These are phyloP conservation scores for Pontoporia blainvillei DNA, from an alignment of 2,113 vertebrate genomes.

Conservation along the genomic window DNA sequence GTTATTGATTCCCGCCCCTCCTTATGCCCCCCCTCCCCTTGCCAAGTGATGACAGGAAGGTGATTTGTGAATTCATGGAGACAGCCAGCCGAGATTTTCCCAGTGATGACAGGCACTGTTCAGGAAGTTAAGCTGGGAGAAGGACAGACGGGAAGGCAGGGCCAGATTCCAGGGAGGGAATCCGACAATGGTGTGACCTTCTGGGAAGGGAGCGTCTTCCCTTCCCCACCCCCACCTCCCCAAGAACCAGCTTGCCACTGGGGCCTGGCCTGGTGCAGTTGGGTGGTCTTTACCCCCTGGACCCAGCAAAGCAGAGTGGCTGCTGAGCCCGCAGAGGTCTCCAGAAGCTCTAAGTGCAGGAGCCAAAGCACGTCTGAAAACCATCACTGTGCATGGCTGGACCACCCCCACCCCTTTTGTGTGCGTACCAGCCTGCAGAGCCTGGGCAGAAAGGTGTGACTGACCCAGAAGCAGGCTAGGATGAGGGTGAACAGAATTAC, in stretches of 20 bases:
- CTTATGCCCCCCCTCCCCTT: background rate
- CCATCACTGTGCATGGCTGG: background rate
- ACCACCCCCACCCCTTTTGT: background rate
- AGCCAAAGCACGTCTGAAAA: constrained; percentile 44
- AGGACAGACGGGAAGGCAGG: background rate
- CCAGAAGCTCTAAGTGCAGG: background rate
- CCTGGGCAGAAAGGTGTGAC: background rate
- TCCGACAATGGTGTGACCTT: background rate
- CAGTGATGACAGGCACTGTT: background rate
- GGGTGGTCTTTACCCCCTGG: background rate
- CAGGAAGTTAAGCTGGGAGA: background rate
- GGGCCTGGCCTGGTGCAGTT: background rate
- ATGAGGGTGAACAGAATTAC: background rate
- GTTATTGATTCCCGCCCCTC: constrained; percentile 41
- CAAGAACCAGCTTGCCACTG: background rate
- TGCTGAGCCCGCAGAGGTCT: background rate
- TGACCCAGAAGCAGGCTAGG: background rate
- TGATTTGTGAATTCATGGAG: constrained; percentile 42
- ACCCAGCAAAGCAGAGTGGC: background rate
- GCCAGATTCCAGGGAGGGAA: background rate
- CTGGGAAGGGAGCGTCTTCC: background rate
- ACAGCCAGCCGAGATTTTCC: background rate
- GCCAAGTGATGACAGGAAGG: constrained; percentile 39
- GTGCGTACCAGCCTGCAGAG: background rate
- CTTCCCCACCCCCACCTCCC: no score